phyloP scores from a whole-genome alignment of 2,797 vertebrate species.

The Rhinophrynus dorsalis region DNA sequence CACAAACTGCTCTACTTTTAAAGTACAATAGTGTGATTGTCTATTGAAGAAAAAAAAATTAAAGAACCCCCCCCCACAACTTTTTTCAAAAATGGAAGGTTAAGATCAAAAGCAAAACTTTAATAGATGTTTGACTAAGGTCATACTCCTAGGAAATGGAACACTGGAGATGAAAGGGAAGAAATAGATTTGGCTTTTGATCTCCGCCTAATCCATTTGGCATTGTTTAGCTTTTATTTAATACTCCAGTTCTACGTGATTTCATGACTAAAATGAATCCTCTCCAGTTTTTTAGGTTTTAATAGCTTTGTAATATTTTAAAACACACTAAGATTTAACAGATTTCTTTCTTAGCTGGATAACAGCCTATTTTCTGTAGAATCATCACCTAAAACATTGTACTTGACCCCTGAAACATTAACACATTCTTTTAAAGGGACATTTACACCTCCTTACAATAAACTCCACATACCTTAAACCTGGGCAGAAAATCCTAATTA shows the following conservation, averaged over 20 bases:
- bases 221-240: slow-evolving; percentile 78
- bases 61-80: slow-evolving; percentile 42
- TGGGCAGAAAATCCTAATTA: no score
- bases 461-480: no score
- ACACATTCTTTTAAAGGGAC: no score
- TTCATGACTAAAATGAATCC: slow-evolving; percentile 60
- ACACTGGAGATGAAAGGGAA: slow-evolving; percentile 77
- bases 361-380: not conserved
- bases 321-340: slow-evolving; percentile 48
- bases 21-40: slow-evolving; percentile 75
- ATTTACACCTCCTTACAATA: no score
- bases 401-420: not conserved
- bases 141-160: slow-evolving; percentile 78
- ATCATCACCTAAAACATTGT: not conserved
- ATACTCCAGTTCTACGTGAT: slow-evolving; percentile 66
- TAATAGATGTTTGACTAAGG: slow-evolving; percentile 83
- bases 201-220: slow-evolving; percentile 76
- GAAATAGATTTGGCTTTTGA: slow-evolving; percentile 70
- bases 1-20: slow-evolving; percentile 63
- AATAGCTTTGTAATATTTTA: slow-evolving; percentile 57
- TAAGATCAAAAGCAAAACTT: slow-evolving; percentile 78
- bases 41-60: slow-evolving; percentile 65
- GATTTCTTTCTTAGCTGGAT: slow-evolving; percentile 34
- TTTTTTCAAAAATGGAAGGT: slow-evolving; percentile 52
- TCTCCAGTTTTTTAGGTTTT: slow-evolving; percentile 56